These are phyloP conservation scores for Hypena proboscidalis DNA, from an alignment of 2,888 invertebrate genomes.

Conservation along the genomic window DNA sequence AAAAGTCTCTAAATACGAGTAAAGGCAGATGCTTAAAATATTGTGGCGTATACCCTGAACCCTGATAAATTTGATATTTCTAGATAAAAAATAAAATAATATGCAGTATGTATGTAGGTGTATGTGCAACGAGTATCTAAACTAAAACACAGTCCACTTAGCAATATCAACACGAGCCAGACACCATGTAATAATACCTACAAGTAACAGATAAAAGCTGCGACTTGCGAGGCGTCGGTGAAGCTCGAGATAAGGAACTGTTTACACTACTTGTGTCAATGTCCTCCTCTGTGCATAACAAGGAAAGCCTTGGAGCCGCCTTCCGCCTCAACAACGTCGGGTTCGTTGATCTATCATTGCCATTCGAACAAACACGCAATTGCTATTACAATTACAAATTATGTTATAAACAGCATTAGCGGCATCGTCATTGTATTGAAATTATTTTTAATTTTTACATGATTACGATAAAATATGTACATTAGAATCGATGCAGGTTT, in stretches of 20 bases:
- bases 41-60: too few species aligned
- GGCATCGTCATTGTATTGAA: too few species aligned
- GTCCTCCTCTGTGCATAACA: slow-evolving; percentile 78
- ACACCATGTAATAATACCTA: slow-evolving; percentile 30
- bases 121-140: background rate
- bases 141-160: background rate
- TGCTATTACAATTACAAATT: slow-evolving; percentile 42
- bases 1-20: too few species aligned
- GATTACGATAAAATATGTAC: too few species aligned
- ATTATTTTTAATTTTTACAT: too few species aligned
- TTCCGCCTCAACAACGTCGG: slow-evolving; percentile 62
- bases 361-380: slow-evolving; percentile 50
- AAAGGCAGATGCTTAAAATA: too few species aligned
- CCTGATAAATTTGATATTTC: too few species aligned
- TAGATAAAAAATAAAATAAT: too few species aligned
- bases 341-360: slow-evolving; percentile 68
- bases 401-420: slow-evolving; percentile 16
- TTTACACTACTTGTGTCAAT: slow-evolving; percentile 85
- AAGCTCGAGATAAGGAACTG: slow-evolving; percentile 83
- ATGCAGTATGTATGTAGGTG: slow-evolving; percentile 21
- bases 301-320: slow-evolving; percentile 81
- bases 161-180: background rate
- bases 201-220: slow-evolving; percentile 76
- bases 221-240: slow-evolving; percentile 62
- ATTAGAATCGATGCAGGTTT: too few species aligned